phyloP scores from a whole-genome alignment of 2,113 vertebrate genomes.

The Zapus hudsonius region DNA sequence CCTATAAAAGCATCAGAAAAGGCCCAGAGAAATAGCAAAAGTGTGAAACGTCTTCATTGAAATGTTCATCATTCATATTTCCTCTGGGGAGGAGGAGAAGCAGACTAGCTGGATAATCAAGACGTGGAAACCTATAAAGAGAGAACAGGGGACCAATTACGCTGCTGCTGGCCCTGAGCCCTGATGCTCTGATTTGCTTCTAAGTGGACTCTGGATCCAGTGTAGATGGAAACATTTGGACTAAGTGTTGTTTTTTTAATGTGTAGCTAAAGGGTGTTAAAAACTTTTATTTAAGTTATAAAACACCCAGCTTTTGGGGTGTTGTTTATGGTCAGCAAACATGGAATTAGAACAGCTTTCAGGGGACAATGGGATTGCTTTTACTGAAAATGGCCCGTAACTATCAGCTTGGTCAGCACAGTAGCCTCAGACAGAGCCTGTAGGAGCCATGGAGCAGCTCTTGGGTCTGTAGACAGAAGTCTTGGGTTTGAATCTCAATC shows the following conservation, averaged over 20 bases:
- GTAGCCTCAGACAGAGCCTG: not conserved
- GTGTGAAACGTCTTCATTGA: constrained; percentile 18
- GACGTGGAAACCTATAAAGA: constrained; percentile 36
- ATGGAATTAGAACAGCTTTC: constrained; percentile 6
- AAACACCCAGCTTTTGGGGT: not conserved
- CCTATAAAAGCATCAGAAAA: constrained; percentile 32
- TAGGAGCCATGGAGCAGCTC: not conserved
- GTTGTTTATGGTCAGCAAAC: not conserved
- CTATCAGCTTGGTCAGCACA: not conserved
- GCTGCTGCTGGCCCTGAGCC: not conserved
- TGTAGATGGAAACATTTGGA: constrained; percentile 52
- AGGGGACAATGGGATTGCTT: not conserved
- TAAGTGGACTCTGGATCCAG: constrained; percentile 32
- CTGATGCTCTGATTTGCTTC: constrained; percentile 22
- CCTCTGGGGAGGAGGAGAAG: constrained; percentile 22
- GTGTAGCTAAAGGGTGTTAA: constrained; percentile 26
- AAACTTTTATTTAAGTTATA: constrained; percentile 24
- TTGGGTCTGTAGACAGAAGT: not conserved
- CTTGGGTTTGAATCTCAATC: not conserved
- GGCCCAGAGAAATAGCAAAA: constrained; percentile 3
- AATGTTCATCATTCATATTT: constrained; percentile 13
- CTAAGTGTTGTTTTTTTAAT: constrained; percentile 26
- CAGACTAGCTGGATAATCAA: not conserved
- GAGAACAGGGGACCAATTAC: not conserved
- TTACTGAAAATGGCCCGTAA: not conserved